Percentiles rank a stretch among this genome's conserved stretches.
Evolutionary conservation across 2,888 invertebrate genomes (phyloP).

Genomic region (Ectemnius lituratus): DNA sequence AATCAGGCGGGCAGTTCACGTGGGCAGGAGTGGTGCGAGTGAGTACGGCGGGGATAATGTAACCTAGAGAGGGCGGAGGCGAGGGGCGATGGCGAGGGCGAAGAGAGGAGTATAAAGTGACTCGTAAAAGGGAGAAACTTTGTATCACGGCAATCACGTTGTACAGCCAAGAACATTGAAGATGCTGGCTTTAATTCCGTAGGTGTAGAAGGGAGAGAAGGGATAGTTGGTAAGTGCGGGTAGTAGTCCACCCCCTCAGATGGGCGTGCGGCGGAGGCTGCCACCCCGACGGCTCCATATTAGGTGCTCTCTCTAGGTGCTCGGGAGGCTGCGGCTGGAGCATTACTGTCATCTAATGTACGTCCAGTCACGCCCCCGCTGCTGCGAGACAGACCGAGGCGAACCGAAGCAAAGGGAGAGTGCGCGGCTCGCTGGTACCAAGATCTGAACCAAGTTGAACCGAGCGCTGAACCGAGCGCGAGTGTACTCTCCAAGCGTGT

Average conservation of each 20-base stretch:
- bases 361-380: conserved; percentile 60
- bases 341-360: conserved; percentile 55
- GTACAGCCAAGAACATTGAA: too few relatives aligned
- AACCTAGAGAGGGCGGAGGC: too few relatives aligned
- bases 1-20: too few relatives aligned
- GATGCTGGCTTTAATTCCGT: too few relatives aligned
- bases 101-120: too few relatives aligned
- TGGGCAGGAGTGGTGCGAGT: too few relatives aligned
- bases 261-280: background rate
- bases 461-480: conserved; percentile 30
- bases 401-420: conserved; percentile 57
- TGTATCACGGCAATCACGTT: too few relatives aligned
- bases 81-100: too few relatives aligned
- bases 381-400: conserved; percentile 27
- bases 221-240: too few relatives aligned
- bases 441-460: conserved; percentile 37
- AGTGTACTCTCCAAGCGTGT: background rate
- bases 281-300: conserved; percentile 27
- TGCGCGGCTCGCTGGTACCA: conserved; percentile 11
- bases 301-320: conserved; percentile 26
- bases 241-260: background rate
- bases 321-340: conserved; percentile 29
- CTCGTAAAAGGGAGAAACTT: too few relatives aligned
- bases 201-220: too few relatives aligned
- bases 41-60: too few relatives aligned